Conservation (phyloP, 2,888 invertebrate species). For the Morinoia aosen region DNA sequence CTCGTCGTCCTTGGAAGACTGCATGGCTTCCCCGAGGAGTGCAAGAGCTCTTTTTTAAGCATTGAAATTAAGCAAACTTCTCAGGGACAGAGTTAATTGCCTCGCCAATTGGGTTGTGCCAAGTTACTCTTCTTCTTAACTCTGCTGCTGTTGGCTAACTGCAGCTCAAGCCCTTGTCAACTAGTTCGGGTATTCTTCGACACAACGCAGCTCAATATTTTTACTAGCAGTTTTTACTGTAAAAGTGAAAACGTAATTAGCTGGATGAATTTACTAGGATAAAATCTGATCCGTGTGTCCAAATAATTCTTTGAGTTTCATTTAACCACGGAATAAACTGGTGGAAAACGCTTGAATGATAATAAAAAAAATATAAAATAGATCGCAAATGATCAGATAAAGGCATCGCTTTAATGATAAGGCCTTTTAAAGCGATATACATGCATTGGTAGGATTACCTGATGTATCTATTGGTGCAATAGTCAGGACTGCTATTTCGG, state of each 20-base stretch:
- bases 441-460: no score
- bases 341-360: no score
- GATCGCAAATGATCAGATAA: no score
- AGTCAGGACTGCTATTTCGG: no score
- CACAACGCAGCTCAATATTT: neutral
- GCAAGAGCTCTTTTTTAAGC: conserved; percentile 8
- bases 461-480: no score
- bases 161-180: neutral
- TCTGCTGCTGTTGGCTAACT: neutral
- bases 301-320: neutral
- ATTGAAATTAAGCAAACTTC: conserved; percentile 45
- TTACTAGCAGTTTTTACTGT: neutral
- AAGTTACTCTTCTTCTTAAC: conserved; percentile 27
- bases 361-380: no score
- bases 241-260: neutral
- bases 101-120: conserved; percentile 36
- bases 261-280: neutral
- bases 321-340: no score
- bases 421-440: no score
- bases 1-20: conserved; percentile 2
- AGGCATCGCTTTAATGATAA: no score
- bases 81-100: conserved; percentile 44
- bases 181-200: neutral
- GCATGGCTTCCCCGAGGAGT: conserved; percentile 38
- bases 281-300: neutral